Conservation (phyloP, 1,140 invertebrate species). For the Phenacoccus solenopsis region DNA sequence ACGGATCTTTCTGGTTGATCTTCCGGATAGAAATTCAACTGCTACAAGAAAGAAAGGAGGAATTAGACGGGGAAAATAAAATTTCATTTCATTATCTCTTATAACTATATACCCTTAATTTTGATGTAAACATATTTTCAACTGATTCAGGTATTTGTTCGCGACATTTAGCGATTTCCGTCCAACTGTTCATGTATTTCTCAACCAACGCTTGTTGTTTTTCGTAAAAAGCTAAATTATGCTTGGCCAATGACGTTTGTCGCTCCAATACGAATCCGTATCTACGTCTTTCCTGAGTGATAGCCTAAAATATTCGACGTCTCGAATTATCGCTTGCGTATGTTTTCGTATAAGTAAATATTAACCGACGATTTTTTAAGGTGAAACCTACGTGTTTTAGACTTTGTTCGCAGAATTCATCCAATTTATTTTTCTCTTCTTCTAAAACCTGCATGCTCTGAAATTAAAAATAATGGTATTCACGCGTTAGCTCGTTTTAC, state of each 20-base stretch:
- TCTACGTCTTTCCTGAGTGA: constrained; percentile 81
- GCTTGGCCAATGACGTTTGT: constrained; percentile 80
- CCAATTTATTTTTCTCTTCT: constrained; percentile 79
- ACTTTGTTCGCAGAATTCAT: constrained; percentile 79
- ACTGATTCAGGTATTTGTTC: constrained; percentile 69
- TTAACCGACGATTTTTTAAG: no score
- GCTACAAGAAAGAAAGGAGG: constrained; percentile 37
- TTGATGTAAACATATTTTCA: constrained; percentile 63
- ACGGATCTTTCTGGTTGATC: constrained; percentile 53
- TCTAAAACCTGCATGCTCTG: constrained; percentile 80
- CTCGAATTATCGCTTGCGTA: no score
- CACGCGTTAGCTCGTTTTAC: no score
- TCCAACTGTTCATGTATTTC: constrained; percentile 73
- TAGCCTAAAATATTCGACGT: constrained; percentile 56
- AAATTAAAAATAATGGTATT: constrained; percentile 31
- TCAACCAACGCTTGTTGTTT: constrained; percentile 62
- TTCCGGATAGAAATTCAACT: constrained; percentile 60
- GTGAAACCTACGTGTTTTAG: constrained; percentile 77
- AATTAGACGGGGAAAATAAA: no score
- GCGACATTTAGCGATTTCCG: constrained; percentile 68
- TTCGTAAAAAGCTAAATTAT: constrained; percentile 75
- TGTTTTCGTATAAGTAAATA: no score
- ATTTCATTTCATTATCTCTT: no score
- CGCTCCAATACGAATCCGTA: constrained; percentile 87
- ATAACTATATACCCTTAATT: constrained; percentile 44